Evolutionary conservation across 2,888 invertebrate genomes (phyloP).

Genomic region (Vesta saturnalis): DNA sequence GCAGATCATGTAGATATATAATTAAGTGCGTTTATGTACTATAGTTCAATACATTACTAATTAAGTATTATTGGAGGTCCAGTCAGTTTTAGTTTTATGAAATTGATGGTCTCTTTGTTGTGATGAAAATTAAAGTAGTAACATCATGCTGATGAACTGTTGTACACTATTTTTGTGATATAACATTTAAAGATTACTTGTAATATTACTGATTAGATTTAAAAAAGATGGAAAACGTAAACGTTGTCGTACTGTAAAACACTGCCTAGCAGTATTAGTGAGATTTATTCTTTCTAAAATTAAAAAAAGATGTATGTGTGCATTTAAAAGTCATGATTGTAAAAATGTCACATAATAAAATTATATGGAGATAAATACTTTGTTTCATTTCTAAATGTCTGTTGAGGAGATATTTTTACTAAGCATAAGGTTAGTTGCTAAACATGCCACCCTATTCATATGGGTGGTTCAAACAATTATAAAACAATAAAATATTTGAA

Average conservation of each 20-base stretch:
- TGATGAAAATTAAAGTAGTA: conserved; percentile 4
- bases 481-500: too few species aligned
- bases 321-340: background rate
- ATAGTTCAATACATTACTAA: conserved; percentile 1
- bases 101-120: conserved; percentile 18
- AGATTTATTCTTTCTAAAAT: background rate
- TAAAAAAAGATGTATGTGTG: conserved; percentile 1
- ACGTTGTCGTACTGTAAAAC: background rate
- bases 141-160: conserved; percentile 16
- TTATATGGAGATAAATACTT: background rate
- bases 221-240: background rate
- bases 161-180: conserved; percentile 21
- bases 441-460: too few species aligned
- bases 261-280: conserved; percentile 7
- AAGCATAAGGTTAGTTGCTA: too few species aligned
- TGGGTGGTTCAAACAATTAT: too few species aligned
- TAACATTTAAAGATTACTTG: conserved; percentile 8
- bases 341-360: conserved; percentile 1
- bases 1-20: conserved; percentile 20
- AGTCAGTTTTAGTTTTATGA: conserved; percentile 32
- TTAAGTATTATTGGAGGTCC: conserved; percentile 17
- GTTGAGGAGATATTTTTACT: too few species aligned
- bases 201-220: conserved; percentile 8
- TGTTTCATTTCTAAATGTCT: too few species aligned
- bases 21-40: background rate